A percentile compares a stretch with the other conserved stretches of the same genome.
These are phyloP conservation scores for Lethenteron reissneri DNA, from an alignment of 2,113 vertebrate species.

Conservation along the genomic window DNA sequence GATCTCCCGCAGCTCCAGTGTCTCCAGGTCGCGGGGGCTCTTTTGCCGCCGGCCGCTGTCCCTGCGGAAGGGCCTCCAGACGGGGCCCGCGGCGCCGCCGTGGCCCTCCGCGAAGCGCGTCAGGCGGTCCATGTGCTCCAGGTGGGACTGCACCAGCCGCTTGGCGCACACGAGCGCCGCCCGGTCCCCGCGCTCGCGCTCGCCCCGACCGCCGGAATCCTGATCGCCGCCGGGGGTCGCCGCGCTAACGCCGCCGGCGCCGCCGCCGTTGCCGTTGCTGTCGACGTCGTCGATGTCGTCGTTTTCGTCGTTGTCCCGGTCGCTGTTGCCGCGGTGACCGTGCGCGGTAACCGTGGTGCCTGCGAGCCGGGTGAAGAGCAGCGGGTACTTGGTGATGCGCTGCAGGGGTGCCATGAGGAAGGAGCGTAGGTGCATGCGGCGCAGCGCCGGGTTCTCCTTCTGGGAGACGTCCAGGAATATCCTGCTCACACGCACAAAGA, in stretches of 20 bases:
- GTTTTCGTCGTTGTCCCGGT: slow-evolving; percentile 8
- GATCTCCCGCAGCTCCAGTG: slow-evolving; percentile 48
- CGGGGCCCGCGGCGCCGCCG: slow-evolving; percentile 36
- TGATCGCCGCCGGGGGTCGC: too few species aligned
- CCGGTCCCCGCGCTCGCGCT: background rate
- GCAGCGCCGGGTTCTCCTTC: slow-evolving; percentile 61
- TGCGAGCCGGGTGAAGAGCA: slow-evolving; percentile 48
- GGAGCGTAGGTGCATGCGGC: slow-evolving; percentile 65
- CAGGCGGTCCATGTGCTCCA: slow-evolving; percentile 86
- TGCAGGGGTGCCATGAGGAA: slow-evolving; percentile 73
- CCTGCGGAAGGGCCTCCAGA: slow-evolving; percentile 60
- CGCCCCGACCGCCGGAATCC: too few species aligned
- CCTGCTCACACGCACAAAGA: slow-evolving; percentile 19
- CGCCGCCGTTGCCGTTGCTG: too few species aligned
- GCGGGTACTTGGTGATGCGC: slow-evolving; percentile 62
- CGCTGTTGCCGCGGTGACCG: slow-evolving; percentile 44
- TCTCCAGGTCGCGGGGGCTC: slow-evolving; percentile 15
- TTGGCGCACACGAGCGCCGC: slow-evolving; percentile 44
- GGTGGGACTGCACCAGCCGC: slow-evolving; percentile 56
- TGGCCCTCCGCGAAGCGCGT: slow-evolving; percentile 21
- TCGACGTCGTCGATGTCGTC: too few species aligned
- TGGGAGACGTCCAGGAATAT: slow-evolving; percentile 77
- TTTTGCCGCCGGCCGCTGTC: slow-evolving; percentile 63
- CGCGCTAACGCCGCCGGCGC: too few species aligned
- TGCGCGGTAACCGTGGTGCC: slow-evolving; percentile 41